Evolutionary conservation across 2,113 vertebrate genomes (phyloP).

Genomic region (Nothobranchius kuhntae): DNA sequence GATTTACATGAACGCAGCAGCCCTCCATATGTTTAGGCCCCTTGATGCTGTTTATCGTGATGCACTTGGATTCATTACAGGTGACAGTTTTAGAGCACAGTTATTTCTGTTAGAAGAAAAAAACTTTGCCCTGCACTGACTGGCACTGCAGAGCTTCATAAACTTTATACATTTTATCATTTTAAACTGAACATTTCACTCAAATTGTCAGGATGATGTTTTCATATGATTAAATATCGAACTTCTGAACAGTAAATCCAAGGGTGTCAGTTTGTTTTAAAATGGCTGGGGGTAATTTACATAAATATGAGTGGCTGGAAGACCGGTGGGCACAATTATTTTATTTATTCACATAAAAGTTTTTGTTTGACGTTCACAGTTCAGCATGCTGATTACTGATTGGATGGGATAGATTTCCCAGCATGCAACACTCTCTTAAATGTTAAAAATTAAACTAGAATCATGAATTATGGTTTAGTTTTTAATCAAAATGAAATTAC

Average conservation of each 20-base stretch:
- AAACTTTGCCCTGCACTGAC: constrained; percentile 50
- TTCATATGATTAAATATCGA: constrained; percentile 18
- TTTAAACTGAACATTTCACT: constrained; percentile 8
- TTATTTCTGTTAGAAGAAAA: constrained; percentile 39
- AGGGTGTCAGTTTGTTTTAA: too few relatives aligned
- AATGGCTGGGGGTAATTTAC: too few relatives aligned
- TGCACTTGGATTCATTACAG: constrained; percentile 64
- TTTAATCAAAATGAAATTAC: too few relatives aligned
- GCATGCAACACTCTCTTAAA: too few relatives aligned
- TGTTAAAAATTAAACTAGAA: too few relatives aligned
- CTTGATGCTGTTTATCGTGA: constrained; percentile 49
- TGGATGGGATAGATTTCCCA: too few relatives aligned
- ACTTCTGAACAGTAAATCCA: background rate
- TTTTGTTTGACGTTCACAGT: too few relatives aligned
- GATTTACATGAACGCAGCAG: constrained; percentile 60
- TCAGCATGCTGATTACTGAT: too few relatives aligned
- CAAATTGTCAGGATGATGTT: constrained; percentile 7
- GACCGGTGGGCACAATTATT: too few relatives aligned
- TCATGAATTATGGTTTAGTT: too few relatives aligned
- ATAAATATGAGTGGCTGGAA: too few relatives aligned
- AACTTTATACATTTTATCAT: constrained; percentile 35
- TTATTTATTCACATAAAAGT: too few relatives aligned
- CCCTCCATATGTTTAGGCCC: constrained; percentile 35
- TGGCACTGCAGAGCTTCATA: constrained; percentile 26
- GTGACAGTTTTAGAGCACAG: constrained; percentile 70